Conservation (phyloP, 2,797 vertebrate species). For the Cyclura pinguis region DNA sequence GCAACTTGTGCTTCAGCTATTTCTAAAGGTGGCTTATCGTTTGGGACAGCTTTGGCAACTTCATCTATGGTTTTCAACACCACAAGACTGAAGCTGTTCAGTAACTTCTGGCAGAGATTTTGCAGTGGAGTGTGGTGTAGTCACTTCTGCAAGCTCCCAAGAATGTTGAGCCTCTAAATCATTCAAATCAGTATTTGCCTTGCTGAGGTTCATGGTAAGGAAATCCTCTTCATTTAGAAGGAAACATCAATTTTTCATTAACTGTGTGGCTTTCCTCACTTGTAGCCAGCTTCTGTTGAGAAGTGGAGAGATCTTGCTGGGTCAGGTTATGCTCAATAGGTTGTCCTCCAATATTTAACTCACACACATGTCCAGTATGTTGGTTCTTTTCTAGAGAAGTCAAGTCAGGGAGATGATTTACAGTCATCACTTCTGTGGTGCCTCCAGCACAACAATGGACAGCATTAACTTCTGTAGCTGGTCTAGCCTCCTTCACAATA, state of each 20-base stretch:
- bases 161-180: not conserved
- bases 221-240: not conserved
- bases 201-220: not conserved
- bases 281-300: not conserved
- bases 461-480: not conserved
- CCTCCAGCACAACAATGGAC: not conserved
- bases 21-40: not conserved
- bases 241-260: not conserved
- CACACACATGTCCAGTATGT: not conserved
- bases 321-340: not conserved
- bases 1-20: not conserved
- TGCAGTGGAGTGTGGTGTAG: not conserved
- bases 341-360: not conserved
- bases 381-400: not conserved
- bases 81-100: too few species aligned
- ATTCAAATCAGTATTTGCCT: not conserved
- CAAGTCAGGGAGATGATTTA: not conserved
- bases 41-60: not conserved
- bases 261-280: not conserved
- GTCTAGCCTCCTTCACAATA: not conserved
- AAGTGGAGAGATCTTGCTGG: not conserved
- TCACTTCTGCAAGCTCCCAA: not conserved
- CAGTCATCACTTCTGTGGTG: not conserved
- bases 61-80: not conserved
- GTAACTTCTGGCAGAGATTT: not conserved